phyloP scores from a whole-genome alignment of 2,113 vertebrate genomes.

The Lophotis ruficrista region DNA sequence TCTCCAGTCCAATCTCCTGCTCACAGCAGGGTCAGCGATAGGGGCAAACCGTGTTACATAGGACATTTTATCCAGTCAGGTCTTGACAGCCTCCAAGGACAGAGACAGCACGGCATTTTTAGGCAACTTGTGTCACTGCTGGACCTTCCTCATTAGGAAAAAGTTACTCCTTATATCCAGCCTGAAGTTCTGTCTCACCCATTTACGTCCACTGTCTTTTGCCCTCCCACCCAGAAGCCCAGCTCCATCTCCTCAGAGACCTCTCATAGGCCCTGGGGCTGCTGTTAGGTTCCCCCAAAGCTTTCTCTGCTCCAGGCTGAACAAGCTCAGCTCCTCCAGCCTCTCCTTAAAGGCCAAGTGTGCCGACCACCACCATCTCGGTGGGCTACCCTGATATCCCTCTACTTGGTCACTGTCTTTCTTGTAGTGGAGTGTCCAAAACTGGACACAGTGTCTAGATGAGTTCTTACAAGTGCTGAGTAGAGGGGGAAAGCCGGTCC shows the following conservation, averaged over 20 bases:
- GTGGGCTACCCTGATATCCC: background rate
- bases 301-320: background rate
- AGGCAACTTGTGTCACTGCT: background rate
- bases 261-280: fast-evolving
- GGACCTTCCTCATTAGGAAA: background rate
- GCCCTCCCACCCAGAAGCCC: fast-evolving
- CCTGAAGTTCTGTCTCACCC: background rate
- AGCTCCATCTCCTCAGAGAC: background rate
- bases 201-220: background rate
- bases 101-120: background rate
- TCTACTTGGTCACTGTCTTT: background rate
- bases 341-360: background rate
- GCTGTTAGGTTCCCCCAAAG: background rate
- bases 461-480: background rate
- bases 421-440: background rate
- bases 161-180: background rate
- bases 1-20: background rate
- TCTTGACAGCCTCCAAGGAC: background rate
- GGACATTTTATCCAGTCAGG: background rate
- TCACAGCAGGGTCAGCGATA: background rate
- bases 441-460: background rate
- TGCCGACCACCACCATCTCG: background rate
- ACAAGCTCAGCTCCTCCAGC: background rate
- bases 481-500: fast-evolving
- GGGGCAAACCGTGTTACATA: background rate